Percentiles rank a stretch among this genome's conserved stretches.
Conservation (phyloP, 2,797 vertebrate species). For the Spinus pinus region DNA sequence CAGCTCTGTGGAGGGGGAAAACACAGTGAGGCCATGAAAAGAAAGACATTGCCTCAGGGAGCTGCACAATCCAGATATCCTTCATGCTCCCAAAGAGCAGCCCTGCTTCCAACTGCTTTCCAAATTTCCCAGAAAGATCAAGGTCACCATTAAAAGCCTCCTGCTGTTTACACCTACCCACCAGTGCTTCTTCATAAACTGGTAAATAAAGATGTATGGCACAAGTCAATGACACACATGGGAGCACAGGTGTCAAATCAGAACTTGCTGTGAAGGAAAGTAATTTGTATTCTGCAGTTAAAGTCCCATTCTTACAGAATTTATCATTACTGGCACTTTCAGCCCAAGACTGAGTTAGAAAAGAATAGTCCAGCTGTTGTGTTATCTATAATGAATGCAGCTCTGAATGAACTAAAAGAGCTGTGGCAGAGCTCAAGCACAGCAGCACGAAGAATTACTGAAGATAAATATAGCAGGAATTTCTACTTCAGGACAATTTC, state of each 20-base stretch:
- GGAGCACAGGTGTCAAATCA: not conserved
- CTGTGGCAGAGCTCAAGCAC: not conserved
- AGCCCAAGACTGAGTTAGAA: not conserved
- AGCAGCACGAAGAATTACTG: not conserved
- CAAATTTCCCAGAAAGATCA: not conserved
- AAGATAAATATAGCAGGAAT: not conserved
- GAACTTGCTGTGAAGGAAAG: not conserved
- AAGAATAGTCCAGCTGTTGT: not conserved
- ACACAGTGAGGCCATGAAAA: not conserved
- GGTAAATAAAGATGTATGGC: not conserved
- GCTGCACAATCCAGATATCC: not conserved
- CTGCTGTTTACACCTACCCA: not conserved
- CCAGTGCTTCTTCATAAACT: not conserved
- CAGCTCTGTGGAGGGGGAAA: not conserved
- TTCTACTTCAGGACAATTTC: not conserved
- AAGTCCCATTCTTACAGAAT: not conserved
- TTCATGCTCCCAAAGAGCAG: not conserved
- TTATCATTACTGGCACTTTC: not conserved
- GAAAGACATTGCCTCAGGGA: not conserved
- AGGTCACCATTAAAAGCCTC: not conserved
- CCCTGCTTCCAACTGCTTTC: not conserved
- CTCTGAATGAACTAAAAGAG: not conserved
- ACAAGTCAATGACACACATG: not conserved
- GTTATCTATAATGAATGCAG: not conserved
- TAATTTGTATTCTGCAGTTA: not conserved